Evolutionary conservation across 1,140 invertebrate species (phyloP).

Genomic region (Tetranychus cinnabarinus): DNA sequence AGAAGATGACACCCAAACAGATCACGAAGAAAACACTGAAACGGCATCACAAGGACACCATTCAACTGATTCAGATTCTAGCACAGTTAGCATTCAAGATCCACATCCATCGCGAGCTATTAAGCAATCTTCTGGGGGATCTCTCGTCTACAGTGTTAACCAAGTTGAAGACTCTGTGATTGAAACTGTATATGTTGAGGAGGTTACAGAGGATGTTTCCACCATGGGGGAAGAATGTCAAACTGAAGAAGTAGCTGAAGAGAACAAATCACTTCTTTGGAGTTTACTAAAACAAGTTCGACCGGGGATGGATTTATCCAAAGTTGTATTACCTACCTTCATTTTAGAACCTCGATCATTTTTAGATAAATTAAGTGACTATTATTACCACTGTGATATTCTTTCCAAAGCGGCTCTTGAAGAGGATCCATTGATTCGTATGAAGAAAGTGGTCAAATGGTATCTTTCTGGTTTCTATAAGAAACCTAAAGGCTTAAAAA

Average conservation of each 20-base stretch:
- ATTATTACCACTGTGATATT: slow-evolving; percentile 78
- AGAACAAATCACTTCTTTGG: slow-evolving; percentile 85
- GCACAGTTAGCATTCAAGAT: slow-evolving; percentile 6
- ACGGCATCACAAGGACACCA: slow-evolving; percentile 1
- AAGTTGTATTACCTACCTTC: slow-evolving; percentile 60
- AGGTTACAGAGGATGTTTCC: slow-evolving; percentile 36
- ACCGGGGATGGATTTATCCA: slow-evolving; percentile 86
- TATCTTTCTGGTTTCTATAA: slow-evolving; percentile 65
- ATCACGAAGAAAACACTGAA: slow-evolving; percentile 21
- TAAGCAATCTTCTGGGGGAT: too few species aligned
- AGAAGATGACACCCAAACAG: slow-evolving; percentile 21
- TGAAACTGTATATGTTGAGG: slow-evolving; percentile 36
- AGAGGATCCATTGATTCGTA: slow-evolving; percentile 67
- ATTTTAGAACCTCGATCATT: slow-evolving; percentile 70
- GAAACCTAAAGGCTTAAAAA: slow-evolving; percentile 73
- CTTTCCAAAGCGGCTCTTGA: slow-evolving; percentile 52
- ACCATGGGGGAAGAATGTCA: slow-evolving; percentile 46
- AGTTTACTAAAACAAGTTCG: slow-evolving; percentile 71
- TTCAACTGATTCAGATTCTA: slow-evolving; percentile 19
- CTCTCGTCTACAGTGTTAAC: slow-evolving; percentile 15
- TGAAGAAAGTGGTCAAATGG: slow-evolving; percentile 69
- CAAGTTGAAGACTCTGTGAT: slow-evolving; percentile 18
- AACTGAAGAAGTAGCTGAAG: slow-evolving; percentile 71
- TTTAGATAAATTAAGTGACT: slow-evolving; percentile 72
- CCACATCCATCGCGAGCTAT: not conserved